Evolutionary conservation across 1,140 invertebrate genomes (phyloP), one percentile per base, ranked within the genome.

Genomic region (Psix sp.): DNA sequence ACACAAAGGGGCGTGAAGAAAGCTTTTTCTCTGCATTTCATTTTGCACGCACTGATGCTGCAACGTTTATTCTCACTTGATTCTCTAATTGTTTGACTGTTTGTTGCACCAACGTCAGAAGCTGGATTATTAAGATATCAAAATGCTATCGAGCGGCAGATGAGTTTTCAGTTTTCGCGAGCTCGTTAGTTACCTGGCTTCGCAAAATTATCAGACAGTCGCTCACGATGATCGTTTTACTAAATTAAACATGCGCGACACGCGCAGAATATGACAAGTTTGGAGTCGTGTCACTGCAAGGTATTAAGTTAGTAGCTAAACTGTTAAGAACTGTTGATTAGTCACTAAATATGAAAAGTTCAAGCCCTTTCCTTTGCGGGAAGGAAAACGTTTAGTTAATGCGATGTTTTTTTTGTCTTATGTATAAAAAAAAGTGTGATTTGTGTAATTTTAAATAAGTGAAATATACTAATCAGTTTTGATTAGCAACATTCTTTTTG

Each of bases 301-400:
- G 45, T 29, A 70, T 60, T 60, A 70, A 70, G 31, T 68, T 57
- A 35, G 46, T 14, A 43, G 14, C 65, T 70, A 39, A 60, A 60
- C 48, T 48, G 49, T 70, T 70, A 70, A 70, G 66, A 70, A 70
- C 66, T 60, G 66, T 48, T 70, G 56, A 70, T 70, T 70, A 70
- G 56, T 52, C 31, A 40, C 46, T 38, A 29, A 52, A 59, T 59
- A 52, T 43, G 54, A 5, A 16, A 45, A 43, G 46, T 68, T 68
- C 38, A 14, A 29, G 17, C 17, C 26, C n/a, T n/a, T n/a, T n/a
- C n/a, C n/a, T n/a, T n/a, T n/a, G n/a, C n/a, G n/a, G n/a, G 35
- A 35, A 43, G 5, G 11, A 39, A 42, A 66, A 56, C 24, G 29
- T 38, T 24, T n/a, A n/a, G n/a, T n/a, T n/a, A n/a, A n/a, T n/a